Evolutionary conservation across 1,140 invertebrate genomes (phyloP), one percentile per base, ranked within the genome.

Genomic region (Globodera ellingtonae): DNA sequence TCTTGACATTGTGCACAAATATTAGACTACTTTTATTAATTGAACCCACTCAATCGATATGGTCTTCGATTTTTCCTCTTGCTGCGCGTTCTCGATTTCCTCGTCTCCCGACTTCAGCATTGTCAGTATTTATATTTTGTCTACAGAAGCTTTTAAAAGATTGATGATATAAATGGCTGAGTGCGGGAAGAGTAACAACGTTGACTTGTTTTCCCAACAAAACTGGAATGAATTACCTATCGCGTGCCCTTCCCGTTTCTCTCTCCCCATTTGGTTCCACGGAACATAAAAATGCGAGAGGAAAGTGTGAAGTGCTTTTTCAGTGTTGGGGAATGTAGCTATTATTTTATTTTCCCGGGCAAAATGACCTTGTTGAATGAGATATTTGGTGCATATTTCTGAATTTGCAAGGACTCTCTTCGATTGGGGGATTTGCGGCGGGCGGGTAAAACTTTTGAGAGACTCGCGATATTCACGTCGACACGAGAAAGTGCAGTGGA

Each of bases 31-130:
- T 52, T 52, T 52, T 52, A 35, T 35, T 1, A 52, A 46, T 10
- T 15, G 44, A 46, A 46, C 69, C 47, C 69, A 48, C 47, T n/a
- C 70, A 48, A 18, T 72, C 69, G 21, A 6, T 75, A 15, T 35
- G 52, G 10, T 75, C 7, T 75, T 75, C 13, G 7, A 10, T 75
- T 75, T 75, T 47, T 62, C 73, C 24, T 47, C 35, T 75, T 65
- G 10, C 35, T 65, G 10, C 35, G 52, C 15, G 24, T 10, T 65
- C n/a, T 75, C 73, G 24, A 59, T 75, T 75, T 75, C 73, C 62
- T 75, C 62, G 18, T 75, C 73, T 65, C 73, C 67, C 67, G 67
- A 35, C 21, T 70, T 24, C 35, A 70, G 67, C 67, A 70, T 70
- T 62, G 10, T 62, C 18, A 6, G 10, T 13, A 3, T 62, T 13